Base-by-base conservation (phyloP, 2,888 invertebrate genomes). In the Thera obeliscata region DNA sequence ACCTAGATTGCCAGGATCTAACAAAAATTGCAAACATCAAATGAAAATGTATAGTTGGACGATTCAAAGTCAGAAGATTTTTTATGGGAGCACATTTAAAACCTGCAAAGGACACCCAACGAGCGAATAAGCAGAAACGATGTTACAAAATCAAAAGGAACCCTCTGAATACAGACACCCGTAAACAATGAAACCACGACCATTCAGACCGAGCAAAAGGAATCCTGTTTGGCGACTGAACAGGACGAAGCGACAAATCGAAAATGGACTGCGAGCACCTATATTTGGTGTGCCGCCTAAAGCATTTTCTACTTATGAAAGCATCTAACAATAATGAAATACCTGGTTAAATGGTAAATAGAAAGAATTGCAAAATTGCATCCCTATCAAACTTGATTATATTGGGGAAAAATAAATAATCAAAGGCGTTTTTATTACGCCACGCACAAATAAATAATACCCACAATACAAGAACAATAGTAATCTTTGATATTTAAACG, bases 201-300 rank as follows among this genome's bases (percentile, higher is more conserved):
- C 86, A 86, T 88, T 87, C 81, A 87, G 76, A 79, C 76, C 79
- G 75, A 82, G 81, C 80, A 78, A 82, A 84, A 85, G 85, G 85
- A 88, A 89, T 87, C 87, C 87, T 79, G 88, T 87, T 87, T 84
- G 81, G 81, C 84, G 73, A 76, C 82, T 75, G 77, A 59, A 62
- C 61, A 54, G 62, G 56, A 59, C 55, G 38, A 58, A 36, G 52
- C 54, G 46, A 54, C 60, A 54, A 57, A 60, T 56, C 56, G 56
- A 69, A 66, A 54, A 69, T 56, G 61, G 60, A 36, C 33, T 52
- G 36, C n/a, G 35, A 43, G 5, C 41, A 41, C 41, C 41, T 41
- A 46, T 46, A 36, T 61, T 61, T 61, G 54, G 52, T 52, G 48
- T 58, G 35, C 48, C 46, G 35, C 36, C n/a, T 41, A 8, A n/a